A percentile compares a stretch with the other conserved stretches of the same genome.
Conservation (phyloP, 1,140 invertebrate species). For the Ridgeia piscesae region DNA sequence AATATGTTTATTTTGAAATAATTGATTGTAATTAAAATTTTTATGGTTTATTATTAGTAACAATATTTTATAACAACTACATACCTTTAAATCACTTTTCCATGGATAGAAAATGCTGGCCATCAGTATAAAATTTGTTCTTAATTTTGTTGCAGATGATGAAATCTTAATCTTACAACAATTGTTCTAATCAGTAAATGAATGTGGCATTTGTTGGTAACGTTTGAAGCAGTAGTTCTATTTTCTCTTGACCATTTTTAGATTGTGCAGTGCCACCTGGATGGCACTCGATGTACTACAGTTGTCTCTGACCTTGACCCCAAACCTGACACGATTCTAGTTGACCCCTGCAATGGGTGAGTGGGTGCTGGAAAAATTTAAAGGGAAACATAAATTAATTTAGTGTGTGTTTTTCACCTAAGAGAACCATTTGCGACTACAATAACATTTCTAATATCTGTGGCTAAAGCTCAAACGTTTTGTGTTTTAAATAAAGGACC, state of each 20-base stretch:
- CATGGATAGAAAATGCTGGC: constrained; percentile 34
- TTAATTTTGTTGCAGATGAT: constrained; percentile 66
- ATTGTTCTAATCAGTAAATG: background rate
- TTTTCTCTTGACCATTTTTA: constrained; percentile 61
- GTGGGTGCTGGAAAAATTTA: constrained; percentile 29
- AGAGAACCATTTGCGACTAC: too few relatives aligned
- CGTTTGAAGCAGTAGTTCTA: constrained; percentile 57
- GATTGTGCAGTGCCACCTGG: constrained; percentile 73
- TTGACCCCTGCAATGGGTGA: constrained; percentile 89
- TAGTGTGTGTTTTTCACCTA: too few relatives aligned
- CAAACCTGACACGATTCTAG: constrained; percentile 75
- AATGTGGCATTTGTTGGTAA: background rate
- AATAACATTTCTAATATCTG: too few relatives aligned
- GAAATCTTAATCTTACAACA: constrained; percentile 34
- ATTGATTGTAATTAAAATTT: too few relatives aligned
- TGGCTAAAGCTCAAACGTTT: too few relatives aligned
- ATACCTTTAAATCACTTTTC: too few relatives aligned
- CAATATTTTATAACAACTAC: too few relatives aligned
- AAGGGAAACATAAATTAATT: too few relatives aligned
- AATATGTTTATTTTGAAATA: too few relatives aligned
- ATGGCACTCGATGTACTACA: constrained; percentile 66
- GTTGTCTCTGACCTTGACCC: constrained; percentile 69
- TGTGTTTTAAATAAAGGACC: too few relatives aligned
- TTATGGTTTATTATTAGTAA: too few relatives aligned
- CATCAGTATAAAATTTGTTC: constrained; percentile 69